These are phyloP conservation scores for Melanotaenia duboulayi DNA, from an alignment of 2,113 vertebrate species.

Conservation along the genomic window DNA sequence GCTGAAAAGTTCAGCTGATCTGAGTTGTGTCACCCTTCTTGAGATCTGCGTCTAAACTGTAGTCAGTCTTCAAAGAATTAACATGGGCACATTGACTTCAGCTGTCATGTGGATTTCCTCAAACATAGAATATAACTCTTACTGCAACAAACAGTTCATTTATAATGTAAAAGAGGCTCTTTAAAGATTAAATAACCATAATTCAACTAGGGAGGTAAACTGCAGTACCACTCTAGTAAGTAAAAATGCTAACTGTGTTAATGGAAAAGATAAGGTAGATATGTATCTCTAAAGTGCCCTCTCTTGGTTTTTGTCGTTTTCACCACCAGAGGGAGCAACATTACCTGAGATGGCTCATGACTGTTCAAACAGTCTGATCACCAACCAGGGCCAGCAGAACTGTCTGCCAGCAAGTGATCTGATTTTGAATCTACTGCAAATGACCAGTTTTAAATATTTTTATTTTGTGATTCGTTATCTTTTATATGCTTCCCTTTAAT, in stretches of 20 bases:
- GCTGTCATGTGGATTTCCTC: neutral
- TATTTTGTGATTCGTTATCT: neutral
- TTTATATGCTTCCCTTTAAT: neutral
- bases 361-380: neutral
- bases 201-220: neutral
- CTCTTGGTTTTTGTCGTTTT: conserved; percentile 3
- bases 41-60: conserved; percentile 21
- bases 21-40: conserved; percentile 14
- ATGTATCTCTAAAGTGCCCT: neutral
- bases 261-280: too few relatives aligned
- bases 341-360: neutral
- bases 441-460: neutral
- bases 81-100: conserved; percentile 13
- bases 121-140: neutral
- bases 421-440: neutral
- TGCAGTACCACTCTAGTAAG: neutral
- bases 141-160: too few relatives aligned
- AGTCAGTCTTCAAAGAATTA: neutral
- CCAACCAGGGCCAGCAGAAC: conserved; percentile 6
- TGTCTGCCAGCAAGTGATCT: neutral
- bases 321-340: conserved; percentile 68
- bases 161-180: neutral
- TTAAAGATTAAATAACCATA: neutral
- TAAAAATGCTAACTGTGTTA: neutral
- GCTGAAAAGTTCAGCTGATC: conserved; percentile 7